Evolutionary conservation across 2,888 invertebrate genomes (phyloP).

Genomic region (Galerucella pusilla): DNA sequence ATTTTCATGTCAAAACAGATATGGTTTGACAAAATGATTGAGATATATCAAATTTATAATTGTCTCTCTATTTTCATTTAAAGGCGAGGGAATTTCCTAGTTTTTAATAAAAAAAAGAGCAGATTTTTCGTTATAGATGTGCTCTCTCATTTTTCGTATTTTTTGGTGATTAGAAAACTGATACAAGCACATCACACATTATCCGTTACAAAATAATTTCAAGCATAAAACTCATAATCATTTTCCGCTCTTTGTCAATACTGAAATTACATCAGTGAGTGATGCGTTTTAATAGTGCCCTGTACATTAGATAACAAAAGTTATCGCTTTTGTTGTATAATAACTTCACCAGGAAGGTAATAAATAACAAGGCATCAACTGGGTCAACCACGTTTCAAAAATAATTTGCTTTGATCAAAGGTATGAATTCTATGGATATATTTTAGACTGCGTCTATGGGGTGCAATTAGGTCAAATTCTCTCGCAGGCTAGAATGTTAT

Average conservation of each 20-base stretch:
- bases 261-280: conserved; percentile 3
- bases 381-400: conserved; percentile 22
- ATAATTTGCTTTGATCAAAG: conserved; percentile 49
- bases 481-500: conserved; percentile 51
- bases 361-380: conserved; percentile 13
- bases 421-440: conserved; percentile 50
- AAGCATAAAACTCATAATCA: neutral
- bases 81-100: too few species aligned
- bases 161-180: neutral
- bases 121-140: neutral
- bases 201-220: neutral
- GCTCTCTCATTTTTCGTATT: neutral
- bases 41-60: neutral
- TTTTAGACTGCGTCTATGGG: conserved; percentile 51
- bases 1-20: neutral
- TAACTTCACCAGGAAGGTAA: neutral
- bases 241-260: neutral
- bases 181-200: neutral
- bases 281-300: neutral
- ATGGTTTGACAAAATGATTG: neutral
- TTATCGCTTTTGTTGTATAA: neutral
- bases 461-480: conserved; percentile 51
- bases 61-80: too few species aligned
- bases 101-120: too few species aligned
- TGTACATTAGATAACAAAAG: neutral